Evolutionary conservation across 2,888 invertebrate genomes (phyloP).

Genomic region (Eretmocerus hayati): DNA sequence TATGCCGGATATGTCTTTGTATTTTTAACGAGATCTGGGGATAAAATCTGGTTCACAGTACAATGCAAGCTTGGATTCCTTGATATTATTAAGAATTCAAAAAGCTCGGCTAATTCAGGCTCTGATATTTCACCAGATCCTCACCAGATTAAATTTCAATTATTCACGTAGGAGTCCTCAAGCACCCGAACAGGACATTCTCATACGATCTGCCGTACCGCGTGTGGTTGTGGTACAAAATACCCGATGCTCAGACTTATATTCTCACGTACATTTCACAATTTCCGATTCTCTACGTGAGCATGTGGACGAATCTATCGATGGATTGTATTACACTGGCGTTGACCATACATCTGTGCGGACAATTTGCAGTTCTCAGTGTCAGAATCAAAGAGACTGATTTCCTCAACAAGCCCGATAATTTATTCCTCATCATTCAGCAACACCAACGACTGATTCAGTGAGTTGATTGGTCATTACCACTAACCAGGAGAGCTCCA

Average conservation of each 20-base stretch:
- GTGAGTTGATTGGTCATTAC: too few species aligned
- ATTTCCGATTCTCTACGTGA: conserved; percentile 20
- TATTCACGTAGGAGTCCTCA: too few species aligned
- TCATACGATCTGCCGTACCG: conserved; percentile 21
- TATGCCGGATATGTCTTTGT: too few species aligned
- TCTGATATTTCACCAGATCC: too few species aligned
- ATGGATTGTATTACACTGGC: conserved; percentile 25
- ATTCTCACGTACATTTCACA: conserved; percentile 20
- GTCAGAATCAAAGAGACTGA: conserved; percentile 13
- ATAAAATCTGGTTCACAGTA: too few species aligned
- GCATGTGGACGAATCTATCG: conserved; percentile 22
- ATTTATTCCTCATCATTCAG: not conserved
- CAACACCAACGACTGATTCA: conserved; percentile 11
- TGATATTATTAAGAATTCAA: too few species aligned
- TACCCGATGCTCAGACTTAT: conserved; percentile 14
- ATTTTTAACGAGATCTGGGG: too few species aligned
- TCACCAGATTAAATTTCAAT: too few species aligned
- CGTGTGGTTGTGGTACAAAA: conserved; percentile 20
- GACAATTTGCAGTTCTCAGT: conserved; percentile 22
- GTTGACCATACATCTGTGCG: conserved; percentile 22
- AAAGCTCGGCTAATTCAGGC: too few species aligned
- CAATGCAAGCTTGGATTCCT: too few species aligned
- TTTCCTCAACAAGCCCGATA: not conserved
- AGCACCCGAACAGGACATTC: conserved; percentile 3
- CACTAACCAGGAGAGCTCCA: too few species aligned